Evolutionary conservation across 2,797 vertebrate genomes (phyloP).

Genomic region (Sternotherus odoratus): DNA sequence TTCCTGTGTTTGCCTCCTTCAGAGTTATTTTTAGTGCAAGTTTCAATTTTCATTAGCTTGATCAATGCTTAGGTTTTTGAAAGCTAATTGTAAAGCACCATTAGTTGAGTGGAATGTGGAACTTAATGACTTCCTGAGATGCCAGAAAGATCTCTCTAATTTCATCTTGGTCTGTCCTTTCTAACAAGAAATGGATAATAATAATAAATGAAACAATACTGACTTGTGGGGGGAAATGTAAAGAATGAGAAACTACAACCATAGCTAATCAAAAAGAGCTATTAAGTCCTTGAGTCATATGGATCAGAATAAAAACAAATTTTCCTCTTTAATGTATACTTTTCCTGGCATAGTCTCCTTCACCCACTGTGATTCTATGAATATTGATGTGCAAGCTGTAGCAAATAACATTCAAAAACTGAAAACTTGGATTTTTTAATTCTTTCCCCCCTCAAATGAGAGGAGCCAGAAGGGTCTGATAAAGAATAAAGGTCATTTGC

Average conservation of each 20-base stretch:
- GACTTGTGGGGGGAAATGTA: not conserved
- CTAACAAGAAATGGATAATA: not conserved
- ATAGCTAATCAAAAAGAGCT: not conserved
- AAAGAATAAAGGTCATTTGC: not conserved
- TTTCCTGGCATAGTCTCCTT: not conserved
- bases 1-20: not conserved
- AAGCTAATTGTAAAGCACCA: not conserved
- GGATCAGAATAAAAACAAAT: not conserved
- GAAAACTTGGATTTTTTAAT: not conserved
- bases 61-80: not conserved
- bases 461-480: not conserved
- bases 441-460: not conserved
- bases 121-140: not conserved
- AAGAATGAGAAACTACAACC: not conserved
- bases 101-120: not conserved
- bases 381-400: not conserved
- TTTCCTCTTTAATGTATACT: not conserved
- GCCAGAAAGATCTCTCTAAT: not conserved
- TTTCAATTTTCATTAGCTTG: not conserved
- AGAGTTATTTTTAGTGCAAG: not conserved
- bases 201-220: not conserved
- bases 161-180: not conserved
- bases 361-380: not conserved
- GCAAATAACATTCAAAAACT: not conserved
- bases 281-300: not conserved